Percentiles rank a stretch among this genome's conserved stretches.
phyloP scores from a whole-genome alignment of 2,888 invertebrate genomes.

The Pyrochroa serraticornis region DNA sequence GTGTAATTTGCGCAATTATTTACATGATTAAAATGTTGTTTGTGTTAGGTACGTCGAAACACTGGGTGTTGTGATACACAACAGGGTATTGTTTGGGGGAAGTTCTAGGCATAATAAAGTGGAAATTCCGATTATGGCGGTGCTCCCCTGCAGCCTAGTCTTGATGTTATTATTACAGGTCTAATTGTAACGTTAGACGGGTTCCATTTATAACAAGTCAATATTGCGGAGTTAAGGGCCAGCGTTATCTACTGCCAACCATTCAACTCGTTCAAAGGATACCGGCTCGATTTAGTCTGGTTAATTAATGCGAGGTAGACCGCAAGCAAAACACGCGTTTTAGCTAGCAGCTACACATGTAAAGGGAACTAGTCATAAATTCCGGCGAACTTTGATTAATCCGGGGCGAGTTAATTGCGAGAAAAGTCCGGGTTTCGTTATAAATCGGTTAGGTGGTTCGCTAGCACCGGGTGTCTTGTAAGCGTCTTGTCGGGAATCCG shows the following conservation, averaged over 20 bases:
- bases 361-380: neutral
- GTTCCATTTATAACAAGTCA: conserved; percentile 16
- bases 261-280: conserved; percentile 18
- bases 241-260: conserved; percentile 14
- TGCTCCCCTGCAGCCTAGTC: conserved; percentile 3
- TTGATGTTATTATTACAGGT: conserved; percentile 22
- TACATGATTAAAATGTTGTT: conserved; percentile 19
- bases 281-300: neutral
- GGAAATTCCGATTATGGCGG: conserved; percentile 12
- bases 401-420: conserved; percentile 13
- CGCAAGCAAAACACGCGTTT: neutral
- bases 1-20: conserved; percentile 3
- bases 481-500: conserved; percentile 13
- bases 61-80: conserved; percentile 21
- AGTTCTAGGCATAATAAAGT: conserved; percentile 12
- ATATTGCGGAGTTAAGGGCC: conserved; percentile 15
- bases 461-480: conserved; percentile 15
- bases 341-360: conserved; percentile 7
- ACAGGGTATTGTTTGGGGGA: conserved; percentile 20
- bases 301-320: conserved; percentile 16
- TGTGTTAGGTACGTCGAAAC: conserved; percentile 13
- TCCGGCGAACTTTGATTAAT: conserved; percentile 9
- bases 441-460: conserved; percentile 17
- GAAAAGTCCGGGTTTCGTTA: conserved; percentile 6
- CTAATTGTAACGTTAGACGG: conserved; percentile 27